Evolutionary conservation across 1,140 invertebrate genomes (phyloP).

Genomic region (Chelonus insularis): DNA sequence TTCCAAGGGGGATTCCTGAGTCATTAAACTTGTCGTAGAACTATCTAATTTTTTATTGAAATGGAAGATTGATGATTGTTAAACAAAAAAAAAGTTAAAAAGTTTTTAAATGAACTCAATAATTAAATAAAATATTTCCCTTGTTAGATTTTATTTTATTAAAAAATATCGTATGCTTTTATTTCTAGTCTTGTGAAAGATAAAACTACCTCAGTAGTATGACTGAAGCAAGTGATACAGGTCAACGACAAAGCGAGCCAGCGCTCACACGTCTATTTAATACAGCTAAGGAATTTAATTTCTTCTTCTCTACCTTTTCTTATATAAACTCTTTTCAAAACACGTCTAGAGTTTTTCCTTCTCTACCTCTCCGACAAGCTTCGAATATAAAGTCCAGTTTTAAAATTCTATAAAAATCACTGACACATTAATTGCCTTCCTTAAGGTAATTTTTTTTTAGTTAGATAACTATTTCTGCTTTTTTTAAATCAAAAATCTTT

Average conservation of each 20-base stretch:
- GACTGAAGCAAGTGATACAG: background rate
- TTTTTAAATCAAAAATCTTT: no score
- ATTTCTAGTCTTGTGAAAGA: background rate
- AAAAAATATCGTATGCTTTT: background rate
- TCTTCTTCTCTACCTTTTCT: constrained; percentile 8
- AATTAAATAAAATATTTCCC: background rate
- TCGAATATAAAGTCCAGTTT: no score
- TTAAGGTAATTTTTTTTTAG: no score
- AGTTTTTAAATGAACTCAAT: background rate
- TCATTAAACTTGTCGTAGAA: constrained; percentile 11
- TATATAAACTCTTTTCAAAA: constrained; percentile 19
- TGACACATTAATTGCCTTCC: no score
- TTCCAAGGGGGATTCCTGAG: background rate
- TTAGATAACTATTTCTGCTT: no score
- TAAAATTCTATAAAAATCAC: no score
- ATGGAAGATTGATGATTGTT: background rate
- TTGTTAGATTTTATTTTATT: background rate
- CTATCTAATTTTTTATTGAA: background rate
- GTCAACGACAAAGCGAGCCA: constrained; percentile 16
- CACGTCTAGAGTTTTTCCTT: constrained; percentile 17
- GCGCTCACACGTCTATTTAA: constrained; percentile 11
- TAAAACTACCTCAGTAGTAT: background rate
- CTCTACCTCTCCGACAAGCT: no score
- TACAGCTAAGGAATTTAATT: constrained; percentile 22
- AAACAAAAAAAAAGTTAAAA: no score